Evolutionary conservation across 2,888 invertebrate genomes (phyloP), one percentile per base, ranked within the genome.

Genomic region (Hylaea fasciaria): DNA sequence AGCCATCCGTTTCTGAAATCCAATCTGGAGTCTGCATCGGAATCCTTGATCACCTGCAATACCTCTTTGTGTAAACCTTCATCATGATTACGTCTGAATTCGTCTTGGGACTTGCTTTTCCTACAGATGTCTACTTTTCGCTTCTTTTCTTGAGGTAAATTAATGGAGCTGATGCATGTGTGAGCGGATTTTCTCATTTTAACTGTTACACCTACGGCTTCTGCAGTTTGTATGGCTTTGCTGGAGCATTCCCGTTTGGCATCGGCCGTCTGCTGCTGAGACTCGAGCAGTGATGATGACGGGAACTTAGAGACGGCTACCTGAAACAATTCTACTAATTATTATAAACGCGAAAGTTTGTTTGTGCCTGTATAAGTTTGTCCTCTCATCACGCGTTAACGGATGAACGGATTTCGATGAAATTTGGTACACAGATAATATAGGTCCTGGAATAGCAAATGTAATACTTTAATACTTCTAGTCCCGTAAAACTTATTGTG

Each of bases 261-360:
- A 68, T 78, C 72, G 14, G 41, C 11, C 57, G 65, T 7, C 11
- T 35, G 11, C 12, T 10, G n/a, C 41, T 68, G 62, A 10, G 54
- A 44, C 1, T 59, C 57, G 35, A 78, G 77, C 5, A 70, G 22
- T 3, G 71, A 62, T 4, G 72, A 35, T 3, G 69, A 52, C 12
- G 81, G 76, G 1, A 83, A 73, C 7, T 77, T 65, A 2, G 82
- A 73, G 39, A 85, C 73, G 29, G 85, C 86, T 72, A 86, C 76
- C 89, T 89, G 74, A 32, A 86, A 85, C 71, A 81, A 72, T 45
- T n/a, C n/a, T n/a, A n/a, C n/a, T n/a, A n/a, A n/a, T n/a, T n/a
- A n/a, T n/a, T n/a, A n/a, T n/a, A n/a, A n/a, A n/a, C n/a, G n/a
- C n/a, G n/a, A n/a, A n/a, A n/a, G n/a, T n/a, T n/a, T n/a, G n/a